These are phyloP conservation scores for Callionymus lyra DNA, from an alignment of 2,113 vertebrate genomes.

Conservation along the genomic window DNA sequence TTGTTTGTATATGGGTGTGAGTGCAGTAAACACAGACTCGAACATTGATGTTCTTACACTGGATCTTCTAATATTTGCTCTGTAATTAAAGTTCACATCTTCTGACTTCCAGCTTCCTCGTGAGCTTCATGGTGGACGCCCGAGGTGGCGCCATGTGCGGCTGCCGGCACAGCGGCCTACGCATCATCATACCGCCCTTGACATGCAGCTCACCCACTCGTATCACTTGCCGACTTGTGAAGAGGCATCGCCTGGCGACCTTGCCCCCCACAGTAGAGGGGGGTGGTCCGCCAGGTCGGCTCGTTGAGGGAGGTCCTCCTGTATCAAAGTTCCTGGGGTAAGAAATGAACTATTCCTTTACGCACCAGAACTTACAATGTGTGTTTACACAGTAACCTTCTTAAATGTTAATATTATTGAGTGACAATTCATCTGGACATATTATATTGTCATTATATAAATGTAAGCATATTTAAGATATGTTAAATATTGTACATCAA, in stretches of 20 bases:
- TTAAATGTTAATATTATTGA: background rate
- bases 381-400: background rate
- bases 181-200: slow-evolving; percentile 89
- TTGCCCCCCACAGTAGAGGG: slow-evolving; percentile 97
- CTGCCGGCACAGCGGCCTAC: slow-evolving; percentile 88
- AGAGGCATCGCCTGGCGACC: slow-evolving; percentile 88
- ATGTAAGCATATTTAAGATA: too few species aligned
- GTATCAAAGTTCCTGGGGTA: slow-evolving; percentile 98
- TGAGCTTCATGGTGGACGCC: slow-evolving; percentile 99
- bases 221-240: slow-evolving; percentile 92
- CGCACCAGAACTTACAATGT: background rate
- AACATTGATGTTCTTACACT: too few species aligned
- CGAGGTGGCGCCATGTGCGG: slow-evolving; percentile 94
- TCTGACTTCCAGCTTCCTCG: slow-evolving; percentile 77
- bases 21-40: too few species aligned
- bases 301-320: slow-evolving; percentile 93
- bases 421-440: too few species aligned
- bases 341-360: slow-evolving; percentile 21
- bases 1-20: background rate
- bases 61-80: too few species aligned
- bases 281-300: slow-evolving; percentile 86
- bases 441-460: too few species aligned
- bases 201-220: slow-evolving; percentile 92
- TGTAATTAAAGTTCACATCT: background rate
- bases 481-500: too few species aligned